Evolutionary conservation across 2,888 invertebrate species (phyloP).

Genomic region (Drosophila formosana): DNA sequence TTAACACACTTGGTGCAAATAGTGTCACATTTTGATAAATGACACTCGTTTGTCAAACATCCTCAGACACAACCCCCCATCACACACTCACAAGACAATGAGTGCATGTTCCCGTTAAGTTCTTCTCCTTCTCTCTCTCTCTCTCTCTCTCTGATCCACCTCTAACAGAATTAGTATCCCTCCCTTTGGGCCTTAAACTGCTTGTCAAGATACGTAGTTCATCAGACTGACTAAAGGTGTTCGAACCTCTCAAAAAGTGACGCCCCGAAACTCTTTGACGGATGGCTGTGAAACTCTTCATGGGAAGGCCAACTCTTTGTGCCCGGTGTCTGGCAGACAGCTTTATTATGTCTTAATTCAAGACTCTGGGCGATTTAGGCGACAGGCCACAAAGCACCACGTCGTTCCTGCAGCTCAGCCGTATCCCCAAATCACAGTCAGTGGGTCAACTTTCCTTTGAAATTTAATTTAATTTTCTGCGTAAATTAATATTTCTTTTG

Average conservation of each 20-base stretch:
- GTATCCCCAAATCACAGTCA: constrained; percentile 14
- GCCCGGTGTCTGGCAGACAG: constrained; percentile 54
- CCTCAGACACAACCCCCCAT: constrained; percentile 3
- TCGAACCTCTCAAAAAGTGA: constrained; percentile 40
- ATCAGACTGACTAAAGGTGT: constrained; percentile 54
- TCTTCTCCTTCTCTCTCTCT: neutral
- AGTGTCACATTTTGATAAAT: constrained; percentile 83
- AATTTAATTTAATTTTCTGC: constrained; percentile 75
- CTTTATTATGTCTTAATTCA: constrained; percentile 83
- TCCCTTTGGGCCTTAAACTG: constrained; percentile 8
- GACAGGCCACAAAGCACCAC: constrained; percentile 37
- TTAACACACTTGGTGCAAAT: constrained; percentile 82
- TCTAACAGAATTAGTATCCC: constrained; percentile 7
- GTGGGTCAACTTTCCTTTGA: constrained; percentile 78
- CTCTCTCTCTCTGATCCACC: neutral
- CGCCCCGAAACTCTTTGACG: constrained; percentile 62
- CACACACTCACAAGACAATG: constrained; percentile 32
- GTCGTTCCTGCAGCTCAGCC: neutral
- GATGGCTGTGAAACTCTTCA: constrained; percentile 51
- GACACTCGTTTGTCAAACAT: constrained; percentile 81
- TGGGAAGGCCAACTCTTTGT: constrained; percentile 1
- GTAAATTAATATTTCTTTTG: constrained; percentile 75
- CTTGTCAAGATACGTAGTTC: constrained; percentile 45
- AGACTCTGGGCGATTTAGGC: constrained; percentile 67
- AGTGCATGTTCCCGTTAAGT: constrained; percentile 36